phyloP scores from a whole-genome alignment of 2,888 invertebrate species.

The Pristionchus entomophagus region DNA sequence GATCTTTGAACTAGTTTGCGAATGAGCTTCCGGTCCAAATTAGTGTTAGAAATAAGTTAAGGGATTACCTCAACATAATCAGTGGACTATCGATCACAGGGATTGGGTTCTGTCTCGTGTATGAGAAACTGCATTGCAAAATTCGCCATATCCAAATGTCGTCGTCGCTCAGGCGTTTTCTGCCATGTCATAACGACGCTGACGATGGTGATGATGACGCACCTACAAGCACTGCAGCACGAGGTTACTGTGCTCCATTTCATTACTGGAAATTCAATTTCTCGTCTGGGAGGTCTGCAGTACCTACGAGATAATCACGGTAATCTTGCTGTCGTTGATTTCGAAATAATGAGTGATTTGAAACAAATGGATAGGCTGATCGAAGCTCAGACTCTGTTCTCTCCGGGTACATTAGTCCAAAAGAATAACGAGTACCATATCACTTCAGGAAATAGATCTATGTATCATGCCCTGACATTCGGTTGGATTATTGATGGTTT shows the following conservation, averaged over 20 bases:
- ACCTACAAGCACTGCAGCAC: slow-evolving; percentile 55
- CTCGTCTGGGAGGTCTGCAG: not conserved
- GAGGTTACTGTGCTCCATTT: not conserved
- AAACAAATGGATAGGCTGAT: not conserved
- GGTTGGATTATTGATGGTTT: slow-evolving; percentile 46
- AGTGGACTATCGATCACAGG: slow-evolving; percentile 18
- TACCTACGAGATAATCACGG: not conserved
- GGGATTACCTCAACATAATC: too few relatives aligned
- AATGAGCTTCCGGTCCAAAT: too few relatives aligned
- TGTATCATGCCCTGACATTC: slow-evolving; percentile 38
- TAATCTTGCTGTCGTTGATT: not conserved
- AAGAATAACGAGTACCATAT: not conserved
- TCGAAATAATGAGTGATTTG: not conserved
- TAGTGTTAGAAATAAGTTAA: too few relatives aligned
- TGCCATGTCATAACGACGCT: slow-evolving; percentile 77
- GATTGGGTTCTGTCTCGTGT: not conserved
- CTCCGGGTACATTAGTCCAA: not conserved
- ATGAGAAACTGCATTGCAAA: slow-evolving; percentile 73
- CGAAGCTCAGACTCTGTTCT: not conserved
- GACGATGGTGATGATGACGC: slow-evolving; percentile 76
- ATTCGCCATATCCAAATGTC: slow-evolving; percentile 75
- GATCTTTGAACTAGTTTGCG: too few relatives aligned
- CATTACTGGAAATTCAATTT: not conserved
- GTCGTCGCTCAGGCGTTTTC: slow-evolving; percentile 72
- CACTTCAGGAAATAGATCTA: not conserved